These are phyloP conservation scores for Istiophorus platypterus DNA, from an alignment of 2,113 vertebrate genomes.

Conservation along the genomic window DNA sequence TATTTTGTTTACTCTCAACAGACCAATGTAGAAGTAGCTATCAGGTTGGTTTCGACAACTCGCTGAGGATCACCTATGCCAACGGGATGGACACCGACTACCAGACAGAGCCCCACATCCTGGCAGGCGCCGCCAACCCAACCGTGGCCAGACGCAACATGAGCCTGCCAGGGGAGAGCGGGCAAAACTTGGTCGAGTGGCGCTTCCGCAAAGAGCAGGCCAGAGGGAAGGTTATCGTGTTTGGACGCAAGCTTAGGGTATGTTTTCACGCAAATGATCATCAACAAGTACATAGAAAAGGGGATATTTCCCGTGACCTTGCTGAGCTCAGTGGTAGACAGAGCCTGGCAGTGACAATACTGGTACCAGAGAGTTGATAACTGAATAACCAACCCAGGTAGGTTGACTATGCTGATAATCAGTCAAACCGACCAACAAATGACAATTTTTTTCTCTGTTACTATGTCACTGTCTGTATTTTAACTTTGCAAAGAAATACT, in stretches of 20 bases:
- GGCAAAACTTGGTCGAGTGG: slow-evolving; percentile 98
- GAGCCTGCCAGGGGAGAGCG: slow-evolving; percentile 94
- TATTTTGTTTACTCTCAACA: slow-evolving; percentile 68
- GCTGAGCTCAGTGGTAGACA: not conserved
- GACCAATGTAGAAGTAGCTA: slow-evolving; percentile 96
- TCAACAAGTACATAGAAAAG: not conserved
- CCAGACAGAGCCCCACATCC: slow-evolving; percentile 95
- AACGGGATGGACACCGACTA: slow-evolving; percentile 97
- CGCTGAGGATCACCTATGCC: slow-evolving; percentile 93
- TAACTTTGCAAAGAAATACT: slow-evolving; percentile 26
- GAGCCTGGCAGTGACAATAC: not conserved
- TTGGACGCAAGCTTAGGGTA: slow-evolving; percentile 97
- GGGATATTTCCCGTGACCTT: slow-evolving; percentile 1
- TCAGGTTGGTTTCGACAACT: slow-evolving; percentile 95
- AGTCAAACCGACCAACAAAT: not conserved
- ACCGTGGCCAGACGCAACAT: slow-evolving; percentile 96
- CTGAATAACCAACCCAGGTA: not conserved
- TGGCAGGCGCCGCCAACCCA: slow-evolving; percentile 95
- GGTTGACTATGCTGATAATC: not conserved
- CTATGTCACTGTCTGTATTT: slow-evolving; percentile 22
- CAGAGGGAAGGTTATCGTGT: slow-evolving; percentile 95
- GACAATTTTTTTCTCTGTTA: not conserved
- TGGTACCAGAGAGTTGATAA: not conserved
- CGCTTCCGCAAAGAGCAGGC: slow-evolving; percentile 96
- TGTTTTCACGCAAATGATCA: slow-evolving; percentile 32